Evolutionary conservation across 92 coral and sea anemone genomes (phyloP), one percentile per base, ranked within the genome.

Genomic region (Porites cylindrica): DNA sequence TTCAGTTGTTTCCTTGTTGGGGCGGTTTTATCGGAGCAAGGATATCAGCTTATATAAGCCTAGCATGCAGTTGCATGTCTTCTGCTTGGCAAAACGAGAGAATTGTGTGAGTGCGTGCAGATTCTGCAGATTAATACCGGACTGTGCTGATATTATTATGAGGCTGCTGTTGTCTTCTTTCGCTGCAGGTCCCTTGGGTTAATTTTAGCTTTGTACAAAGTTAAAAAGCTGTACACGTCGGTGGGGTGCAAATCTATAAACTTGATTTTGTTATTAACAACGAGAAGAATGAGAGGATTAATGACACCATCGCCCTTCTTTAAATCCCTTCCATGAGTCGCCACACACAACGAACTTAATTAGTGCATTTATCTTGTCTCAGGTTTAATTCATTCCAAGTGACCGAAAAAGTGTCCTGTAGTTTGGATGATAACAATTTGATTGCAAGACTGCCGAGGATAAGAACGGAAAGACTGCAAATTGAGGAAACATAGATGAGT

Each of bases 191-290:
- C 47, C 47, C 67, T 56, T 70, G 3, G 8, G 59, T 47, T 26
- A 13, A 8, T 58, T 17, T 18, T 71, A 12, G 77, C 16, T 23
- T 13, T 3, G 16, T 81, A 60, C 21, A 23, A 58, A 20, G 50
- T n/a, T 19, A 3, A 47, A n/a, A 52, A 13, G 51, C 72, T 54
- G 32, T 32, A 24, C 14, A 56, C 16, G 61, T 56, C 16, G 70
- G 11, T 59, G 86, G 64, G 75, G 86, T 50, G 86, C 43, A 26
- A 70, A 70, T 51, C 69, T 70, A 13, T 82, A 82, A 81, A 59
- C 69, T 82, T 59, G 20, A 82, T 43, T 70, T 82, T 82, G 71
- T 82, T 82, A 82, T 82, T 82, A 82, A 82, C 70, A 82, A 82
- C 2, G 19, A 8, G 11, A 70, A 82, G 69, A 82, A 82, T 70